Conservation (phyloP, 2,797 vertebrate genomes). For the Oreochromis mossambicus region DNA sequence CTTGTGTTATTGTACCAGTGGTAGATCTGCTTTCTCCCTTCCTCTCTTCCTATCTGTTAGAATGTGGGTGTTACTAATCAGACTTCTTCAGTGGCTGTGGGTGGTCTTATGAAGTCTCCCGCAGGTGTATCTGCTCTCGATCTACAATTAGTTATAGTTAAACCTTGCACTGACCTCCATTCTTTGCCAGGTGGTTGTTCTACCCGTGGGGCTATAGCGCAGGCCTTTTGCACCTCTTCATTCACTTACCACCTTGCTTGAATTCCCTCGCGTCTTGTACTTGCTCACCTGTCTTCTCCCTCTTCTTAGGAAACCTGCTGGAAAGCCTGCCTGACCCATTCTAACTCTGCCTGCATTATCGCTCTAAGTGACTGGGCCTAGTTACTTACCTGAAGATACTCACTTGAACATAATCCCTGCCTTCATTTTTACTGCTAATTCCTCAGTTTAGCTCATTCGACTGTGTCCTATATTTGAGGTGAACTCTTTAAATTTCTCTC, state of each 20-base stretch:
- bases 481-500: not conserved
- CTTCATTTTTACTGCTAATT: not conserved
- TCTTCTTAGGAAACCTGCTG: not conserved
- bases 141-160: not conserved
- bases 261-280: not conserved
- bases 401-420: not conserved
- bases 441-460: too few relatives aligned
- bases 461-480: too few relatives aligned
- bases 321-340: not conserved
- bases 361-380: not conserved
- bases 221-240: not conserved
- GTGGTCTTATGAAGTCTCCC: not conserved
- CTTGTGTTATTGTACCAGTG: not conserved
- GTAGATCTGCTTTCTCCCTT: fast-evolving
- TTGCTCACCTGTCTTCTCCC: not conserved
- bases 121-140: not conserved
- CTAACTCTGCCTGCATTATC: not conserved
- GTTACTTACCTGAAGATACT: not conserved
- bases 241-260: not conserved
- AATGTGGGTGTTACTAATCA: not conserved
- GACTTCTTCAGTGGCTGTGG: fast-evolving
- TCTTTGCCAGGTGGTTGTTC: not conserved
- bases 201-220: not conserved
- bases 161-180: fast-evolving
- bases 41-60: not conserved